phyloP scores from a whole-genome alignment of 2,113 vertebrate species.

The Zootoca vivipara region DNA sequence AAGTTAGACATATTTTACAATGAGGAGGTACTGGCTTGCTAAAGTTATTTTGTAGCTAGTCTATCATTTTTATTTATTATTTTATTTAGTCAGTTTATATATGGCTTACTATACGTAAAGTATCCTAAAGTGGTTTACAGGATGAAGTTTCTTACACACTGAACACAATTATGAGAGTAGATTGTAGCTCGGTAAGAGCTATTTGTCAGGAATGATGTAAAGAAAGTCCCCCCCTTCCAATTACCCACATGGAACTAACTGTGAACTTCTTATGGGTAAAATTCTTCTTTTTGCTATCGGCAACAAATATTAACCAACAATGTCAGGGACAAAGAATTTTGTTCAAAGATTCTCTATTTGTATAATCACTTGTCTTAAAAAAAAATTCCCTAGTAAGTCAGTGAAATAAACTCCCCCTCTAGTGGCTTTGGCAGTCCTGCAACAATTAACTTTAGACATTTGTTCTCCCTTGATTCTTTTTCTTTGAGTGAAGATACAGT shows the following conservation, averaged over 20 bases:
- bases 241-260: constrained; percentile 17
- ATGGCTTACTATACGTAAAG: too few relatives aligned
- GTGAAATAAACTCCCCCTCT: neutral
- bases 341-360: neutral
- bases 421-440: neutral
- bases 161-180: neutral
- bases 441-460: neutral
- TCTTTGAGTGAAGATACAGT: constrained; percentile 16
- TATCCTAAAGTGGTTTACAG: too few relatives aligned
- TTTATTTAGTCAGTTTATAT: too few relatives aligned
- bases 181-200: constrained; percentile 1
- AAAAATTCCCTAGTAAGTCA: neutral
- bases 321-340: neutral
- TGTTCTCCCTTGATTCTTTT: constrained; percentile 17
- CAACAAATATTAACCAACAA: neutral
- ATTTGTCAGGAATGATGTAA: constrained; percentile 28
- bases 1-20: neutral
- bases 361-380: neutral
- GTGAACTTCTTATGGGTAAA: neutral
- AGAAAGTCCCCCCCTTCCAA: neutral
- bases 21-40: neutral
- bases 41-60: constrained; percentile 14
- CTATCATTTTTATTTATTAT: neutral
- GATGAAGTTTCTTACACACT: neutral
- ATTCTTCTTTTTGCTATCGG: neutral